phyloP scores from a whole-genome alignment of 2,797 vertebrate species.

The Etheostoma perlongum region DNA sequence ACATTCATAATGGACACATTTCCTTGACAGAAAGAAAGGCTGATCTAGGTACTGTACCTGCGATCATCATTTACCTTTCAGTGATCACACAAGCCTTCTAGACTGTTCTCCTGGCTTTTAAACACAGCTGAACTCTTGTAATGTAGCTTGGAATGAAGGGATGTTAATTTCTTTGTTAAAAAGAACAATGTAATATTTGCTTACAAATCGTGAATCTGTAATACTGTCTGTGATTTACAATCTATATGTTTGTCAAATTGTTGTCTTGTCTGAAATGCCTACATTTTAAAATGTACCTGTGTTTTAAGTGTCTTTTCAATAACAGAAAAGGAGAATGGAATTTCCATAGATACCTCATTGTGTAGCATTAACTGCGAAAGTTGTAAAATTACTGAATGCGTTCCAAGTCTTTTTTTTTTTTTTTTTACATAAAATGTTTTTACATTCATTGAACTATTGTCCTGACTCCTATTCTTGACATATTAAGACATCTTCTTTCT shows the following conservation, averaged over 20 bases:
- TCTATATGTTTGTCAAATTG: constrained; percentile 52
- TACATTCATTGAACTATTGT: constrained; percentile 28
- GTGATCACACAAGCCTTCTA: constrained; percentile 27
- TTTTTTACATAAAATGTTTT: constrained; percentile 59
- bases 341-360: constrained; percentile 74
- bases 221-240: constrained; percentile 57
- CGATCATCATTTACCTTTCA: background rate
- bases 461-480: background rate
- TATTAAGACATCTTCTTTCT: background rate
- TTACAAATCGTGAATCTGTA: too few relatives aligned
- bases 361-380: constrained; percentile 66
- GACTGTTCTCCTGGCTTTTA: constrained; percentile 24
- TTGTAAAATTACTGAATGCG: constrained; percentile 65
- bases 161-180: constrained; percentile 20
- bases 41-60: constrained; percentile 7
- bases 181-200: constrained; percentile 28
- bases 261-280: constrained; percentile 47
- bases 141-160: constrained; percentile 26
- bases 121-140: constrained; percentile 23
- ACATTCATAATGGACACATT: constrained; percentile 26
- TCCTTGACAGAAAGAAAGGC: constrained; percentile 26
- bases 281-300: constrained; percentile 55
- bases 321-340: constrained; percentile 35
- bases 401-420: constrained; percentile 31
- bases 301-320: constrained; percentile 52